Evolutionary conservation across 2,113 vertebrate species (phyloP).

Genomic region (Neogale vison): DNA sequence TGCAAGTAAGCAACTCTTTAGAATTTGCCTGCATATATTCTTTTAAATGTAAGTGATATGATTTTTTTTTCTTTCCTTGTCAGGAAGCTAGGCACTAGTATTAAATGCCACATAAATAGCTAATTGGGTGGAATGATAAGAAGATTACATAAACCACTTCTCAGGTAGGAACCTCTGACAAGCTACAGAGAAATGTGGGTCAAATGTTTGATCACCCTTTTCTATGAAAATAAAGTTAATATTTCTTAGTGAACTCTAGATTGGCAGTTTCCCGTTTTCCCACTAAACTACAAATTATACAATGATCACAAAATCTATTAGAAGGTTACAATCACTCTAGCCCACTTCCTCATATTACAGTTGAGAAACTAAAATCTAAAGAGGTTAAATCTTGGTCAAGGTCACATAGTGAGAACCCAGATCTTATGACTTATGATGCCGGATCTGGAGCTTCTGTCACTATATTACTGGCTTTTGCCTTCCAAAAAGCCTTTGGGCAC

Average conservation of each 20-base stretch:
- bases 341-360: background rate
- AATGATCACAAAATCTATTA: background rate
- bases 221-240: constrained; percentile 43
- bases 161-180: constrained; percentile 19
- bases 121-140: constrained; percentile 62
- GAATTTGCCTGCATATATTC: background rate
- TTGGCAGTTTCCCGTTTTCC: constrained; percentile 40
- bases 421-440: background rate
- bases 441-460: background rate
- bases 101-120: constrained; percentile 70
- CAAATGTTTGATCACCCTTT: constrained; percentile 18
- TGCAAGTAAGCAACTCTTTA: background rate
- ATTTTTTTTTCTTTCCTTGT: constrained; percentile 38
- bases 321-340: background rate
- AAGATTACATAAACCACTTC: constrained; percentile 47
- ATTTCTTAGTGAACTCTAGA: constrained; percentile 48
- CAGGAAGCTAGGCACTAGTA: constrained; percentile 24
- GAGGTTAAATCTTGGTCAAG: background rate
- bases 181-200: constrained; percentile 42
- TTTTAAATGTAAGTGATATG: background rate
- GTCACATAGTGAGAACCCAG: background rate
- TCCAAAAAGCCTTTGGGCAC: background rate
- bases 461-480: background rate
- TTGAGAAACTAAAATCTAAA: constrained; percentile 44
- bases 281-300: constrained; percentile 28